Base-by-base conservation (phyloP, 2,888 invertebrate species). In the Melangyna quadrimaculata region DNA sequence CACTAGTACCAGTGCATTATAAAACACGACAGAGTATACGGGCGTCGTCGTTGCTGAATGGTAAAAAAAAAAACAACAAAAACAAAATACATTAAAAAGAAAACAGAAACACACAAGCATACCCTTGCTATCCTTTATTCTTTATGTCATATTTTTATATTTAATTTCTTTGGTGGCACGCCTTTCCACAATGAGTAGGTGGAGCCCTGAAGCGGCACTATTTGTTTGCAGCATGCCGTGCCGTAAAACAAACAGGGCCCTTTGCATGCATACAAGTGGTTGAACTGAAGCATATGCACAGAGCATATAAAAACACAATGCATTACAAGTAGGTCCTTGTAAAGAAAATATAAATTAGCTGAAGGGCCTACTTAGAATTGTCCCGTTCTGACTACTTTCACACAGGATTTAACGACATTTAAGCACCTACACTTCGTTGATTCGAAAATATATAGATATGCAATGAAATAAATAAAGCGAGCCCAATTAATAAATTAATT, bases 211-310 rank as follows among this genome's bases (percentile, higher is more conserved):
- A 71, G 74, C 55, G 77, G 19, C 22, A 45, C 14, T 72, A 27
- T 59, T 72, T 67, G 22, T 40, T 17, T 55, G n/a, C 67, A 48
- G 40, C 14, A n/a, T 57, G 19, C 14, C 59, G 14, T 55, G 32
- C 32, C 65, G 27, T 71, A 45, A 79, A 84, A 59, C 53, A 79
- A 79, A 71, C 73, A 63, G n/a, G 1, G 29, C 51, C 65, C 71
- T 65, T 71, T 67, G 51, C 51, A 79, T 79, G 83, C 83, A 84
- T 43, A 84, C 83, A 84, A 84, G 83, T 84, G 83, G 79, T 84
- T 84, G 79, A 79, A 48, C 43, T 74, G 74, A 79, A 79, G 75
- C 83, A 79, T 79, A 75, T 84, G 83, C 65, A 67, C 65, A 17
- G 40, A n/a, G 37, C 35, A 63, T 65, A 48, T 53, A 63, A 71